A percentile compares a stretch with the other conserved stretches of the same genome.
phyloP scores from a whole-genome alignment of 2,888 invertebrate genomes.

The Petrolisthes manimaculis region DNA sequence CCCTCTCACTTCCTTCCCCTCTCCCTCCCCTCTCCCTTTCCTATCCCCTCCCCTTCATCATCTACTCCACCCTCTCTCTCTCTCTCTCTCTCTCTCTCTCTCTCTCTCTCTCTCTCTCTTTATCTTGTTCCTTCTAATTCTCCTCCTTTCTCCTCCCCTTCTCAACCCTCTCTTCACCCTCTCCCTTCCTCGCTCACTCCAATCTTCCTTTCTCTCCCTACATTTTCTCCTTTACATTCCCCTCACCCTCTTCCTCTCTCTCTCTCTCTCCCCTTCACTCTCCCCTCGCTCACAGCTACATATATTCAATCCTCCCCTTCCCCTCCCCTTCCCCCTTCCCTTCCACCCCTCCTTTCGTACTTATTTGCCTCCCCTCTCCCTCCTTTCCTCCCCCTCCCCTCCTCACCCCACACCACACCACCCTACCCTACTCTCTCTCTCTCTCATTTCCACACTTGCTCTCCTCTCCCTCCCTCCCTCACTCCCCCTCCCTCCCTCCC shows the following conservation, averaged over 20 bases:
- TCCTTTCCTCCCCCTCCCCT: neutral
- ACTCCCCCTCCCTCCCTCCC: too few species aligned
- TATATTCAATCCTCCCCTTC: neutral
- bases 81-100: conserved; percentile 25
- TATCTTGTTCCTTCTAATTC: too few species aligned
- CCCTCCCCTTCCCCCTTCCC: neutral
- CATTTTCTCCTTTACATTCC: neutral
- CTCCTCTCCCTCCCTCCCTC: too few species aligned
- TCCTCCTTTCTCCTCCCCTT: too few species aligned
- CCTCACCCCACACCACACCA: too few species aligned
- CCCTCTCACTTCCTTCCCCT: neutral
- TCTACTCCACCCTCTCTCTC: conserved; percentile 2
- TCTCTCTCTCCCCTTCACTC: neutral
- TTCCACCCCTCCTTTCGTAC: neutral
- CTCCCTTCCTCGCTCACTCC: too few species aligned
- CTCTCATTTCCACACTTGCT: too few species aligned
- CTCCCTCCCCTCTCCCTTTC: neutral
- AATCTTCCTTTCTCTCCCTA: neutral
- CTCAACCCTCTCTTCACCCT: too few species aligned
- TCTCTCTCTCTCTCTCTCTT: conserved; percentile 11
- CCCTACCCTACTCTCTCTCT: too few species aligned
- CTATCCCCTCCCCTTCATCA: neutral
- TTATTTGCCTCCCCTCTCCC: too few species aligned
- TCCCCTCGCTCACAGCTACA: neutral
- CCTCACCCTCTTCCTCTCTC: neutral